phyloP scores from a whole-genome alignment of 2,113 vertebrate genomes.

The Triplophysa rosa region DNA sequence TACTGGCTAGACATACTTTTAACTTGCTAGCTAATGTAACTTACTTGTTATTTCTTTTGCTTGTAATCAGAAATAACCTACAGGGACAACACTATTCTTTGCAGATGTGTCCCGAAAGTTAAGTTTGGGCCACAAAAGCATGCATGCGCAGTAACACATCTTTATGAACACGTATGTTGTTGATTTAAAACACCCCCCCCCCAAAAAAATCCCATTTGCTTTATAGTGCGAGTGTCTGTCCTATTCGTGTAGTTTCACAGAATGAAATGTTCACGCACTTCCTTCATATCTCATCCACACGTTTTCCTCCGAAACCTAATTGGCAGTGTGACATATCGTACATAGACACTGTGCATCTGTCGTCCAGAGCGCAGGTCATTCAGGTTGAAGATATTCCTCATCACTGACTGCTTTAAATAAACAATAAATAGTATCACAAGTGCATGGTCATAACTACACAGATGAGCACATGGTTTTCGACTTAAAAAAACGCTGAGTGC shows the following conservation, averaged over 20 bases:
- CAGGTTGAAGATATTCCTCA: not conserved
- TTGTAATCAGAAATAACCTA: too few species aligned
- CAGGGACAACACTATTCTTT: too few species aligned
- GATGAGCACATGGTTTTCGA: not conserved
- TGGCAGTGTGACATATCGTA: slow-evolving; percentile 51
- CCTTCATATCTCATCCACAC: not conserved
- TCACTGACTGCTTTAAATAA: slow-evolving; percentile 15
- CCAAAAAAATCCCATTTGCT: not conserved
- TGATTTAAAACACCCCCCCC: too few species aligned
- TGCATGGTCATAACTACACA: slow-evolving; percentile 4
- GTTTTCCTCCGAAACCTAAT: slow-evolving; percentile 40
- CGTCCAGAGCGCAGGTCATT: not conserved
- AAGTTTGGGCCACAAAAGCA: too few species aligned
- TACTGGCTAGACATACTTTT: too few species aligned
- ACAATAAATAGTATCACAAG: not conserved
- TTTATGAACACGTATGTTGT: too few species aligned
- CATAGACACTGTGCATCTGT: not conserved
- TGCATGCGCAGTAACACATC: too few species aligned
- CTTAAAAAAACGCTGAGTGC: not conserved
- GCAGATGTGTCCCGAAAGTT: too few species aligned
- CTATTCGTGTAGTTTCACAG: not conserved
- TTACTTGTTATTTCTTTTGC: too few species aligned
- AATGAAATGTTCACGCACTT: not conserved
- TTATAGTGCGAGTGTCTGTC: not conserved
- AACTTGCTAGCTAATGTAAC: too few species aligned